These are phyloP conservation scores for Parnassius glacialis DNA, from an alignment of 2,888 invertebrate genomes.

Conservation along the genomic window DNA sequence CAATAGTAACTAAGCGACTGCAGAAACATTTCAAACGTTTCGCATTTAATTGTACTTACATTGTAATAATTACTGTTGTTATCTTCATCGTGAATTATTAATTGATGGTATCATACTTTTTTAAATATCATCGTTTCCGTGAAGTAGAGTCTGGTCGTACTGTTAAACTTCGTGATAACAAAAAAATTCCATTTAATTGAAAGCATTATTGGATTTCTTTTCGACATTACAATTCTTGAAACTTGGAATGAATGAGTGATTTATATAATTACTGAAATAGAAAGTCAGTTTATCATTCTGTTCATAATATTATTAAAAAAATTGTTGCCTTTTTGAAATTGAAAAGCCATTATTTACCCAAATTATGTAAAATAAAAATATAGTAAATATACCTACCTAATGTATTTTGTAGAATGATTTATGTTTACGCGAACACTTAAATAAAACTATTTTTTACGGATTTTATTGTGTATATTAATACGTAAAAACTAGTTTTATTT, in stretches of 20 bases:
- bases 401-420: too few relatives aligned
- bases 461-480: too few relatives aligned
- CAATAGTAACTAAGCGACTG: not conserved
- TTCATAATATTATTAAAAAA: too few relatives aligned
- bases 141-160: not conserved
- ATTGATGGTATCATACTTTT: not conserved
- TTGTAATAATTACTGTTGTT: not conserved
- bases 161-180: not conserved
- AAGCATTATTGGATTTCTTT: conserved; percentile 8
- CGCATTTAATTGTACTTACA: conserved; percentile 3
- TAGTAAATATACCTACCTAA: too few relatives aligned
- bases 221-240: not conserved
- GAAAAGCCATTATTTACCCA: too few relatives aligned
- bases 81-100: not conserved
- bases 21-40: conserved; percentile 6
- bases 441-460: too few relatives aligned
- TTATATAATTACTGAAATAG: too few relatives aligned
- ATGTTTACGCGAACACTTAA: too few relatives aligned
- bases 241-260: not conserved
- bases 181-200: conserved; percentile 1
- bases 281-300: too few relatives aligned
- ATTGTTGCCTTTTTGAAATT: too few relatives aligned
- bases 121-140: not conserved
- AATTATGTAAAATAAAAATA: too few relatives aligned
- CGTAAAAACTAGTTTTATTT: not conserved